Evolutionary conservation across 2,888 invertebrate genomes (phyloP), one percentile per base, ranked within the genome.

Genomic region (Catonia carolina): DNA sequence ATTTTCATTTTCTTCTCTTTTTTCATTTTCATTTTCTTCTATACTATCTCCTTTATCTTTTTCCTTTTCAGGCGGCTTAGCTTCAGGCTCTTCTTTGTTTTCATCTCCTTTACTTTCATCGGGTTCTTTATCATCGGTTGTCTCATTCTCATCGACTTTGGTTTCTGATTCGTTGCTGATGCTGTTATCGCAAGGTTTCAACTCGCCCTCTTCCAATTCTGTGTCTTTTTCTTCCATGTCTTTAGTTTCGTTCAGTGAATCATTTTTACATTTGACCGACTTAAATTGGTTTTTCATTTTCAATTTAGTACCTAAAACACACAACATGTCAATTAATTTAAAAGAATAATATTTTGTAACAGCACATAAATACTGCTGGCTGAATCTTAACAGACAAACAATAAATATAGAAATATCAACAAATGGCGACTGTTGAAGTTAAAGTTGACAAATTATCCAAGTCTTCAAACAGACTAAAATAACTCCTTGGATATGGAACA

Each of bases 301-400:
- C 53, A 62, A 59, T 31, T 59, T 52, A 20, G 57, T 63, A 61
- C 54, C 59, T 65, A 71, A 71, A 73, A 59, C 37, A 20, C 27
- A 27, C 5, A 27, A 27, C 4, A 27, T 6, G 27, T 6, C 4
- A 27, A 27, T n/a, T n/a, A n/a, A n/a, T n/a, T n/a, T n/a, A n/a
- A n/a, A n/a, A n/a, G n/a, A n/a, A n/a, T n/a, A n/a, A n/a, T n/a
- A n/a, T n/a, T n/a, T n/a, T n/a, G n/a, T n/a, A n/a, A n/a, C n/a
- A n/a, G n/a, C n/a, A n/a, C n/a, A n/a, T n/a, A n/a, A n/a, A n/a
- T n/a, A n/a, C n/a, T n/a, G n/a, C n/a, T n/a, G n/a, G n/a, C n/a
- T n/a, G n/a, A n/a, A n/a, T n/a, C n/a, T n/a, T n/a, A n/a, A n/a
- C n/a, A n/a, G n/a, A n/a, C n/a, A n/a, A n/a, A n/a, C n/a, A n/a